Evolutionary conservation across 2,888 invertebrate species (phyloP).

Genomic region (Phania funesta): DNA sequence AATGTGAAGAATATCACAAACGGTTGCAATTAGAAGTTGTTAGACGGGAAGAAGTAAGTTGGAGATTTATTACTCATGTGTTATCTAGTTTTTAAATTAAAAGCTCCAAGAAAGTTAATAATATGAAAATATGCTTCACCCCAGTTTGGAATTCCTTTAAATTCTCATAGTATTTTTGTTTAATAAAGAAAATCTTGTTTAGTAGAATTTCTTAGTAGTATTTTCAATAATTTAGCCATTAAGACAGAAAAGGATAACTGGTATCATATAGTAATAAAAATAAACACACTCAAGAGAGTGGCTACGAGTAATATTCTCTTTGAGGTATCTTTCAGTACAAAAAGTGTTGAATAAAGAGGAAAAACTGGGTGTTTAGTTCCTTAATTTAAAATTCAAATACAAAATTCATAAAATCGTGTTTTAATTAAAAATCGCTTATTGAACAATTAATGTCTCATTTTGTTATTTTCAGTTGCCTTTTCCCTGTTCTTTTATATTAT

Average conservation of each 20-base stretch:
- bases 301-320: neutral
- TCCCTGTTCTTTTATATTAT: neutral
- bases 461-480: neutral
- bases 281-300: constrained; percentile 20
- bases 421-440: neutral
- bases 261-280: neutral
- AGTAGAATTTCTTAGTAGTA: neutral
- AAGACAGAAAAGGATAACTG: constrained; percentile 53
- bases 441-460: neutral
- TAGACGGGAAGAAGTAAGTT: constrained; percentile 98
- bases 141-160: too few species aligned
- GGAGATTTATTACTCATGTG: neutral
- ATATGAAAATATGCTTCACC: constrained; percentile 34
- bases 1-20: constrained; percentile 97
- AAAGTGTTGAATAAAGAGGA: neutral
- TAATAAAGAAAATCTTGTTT: neutral
- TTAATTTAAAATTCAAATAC: too few species aligned
- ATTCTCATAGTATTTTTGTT: too few species aligned
- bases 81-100: neutral
- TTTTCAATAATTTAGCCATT: neutral
- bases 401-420: too few species aligned
- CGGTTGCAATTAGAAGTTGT: constrained; percentile 96
- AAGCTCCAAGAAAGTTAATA: constrained; percentile 52
- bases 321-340: neutral
- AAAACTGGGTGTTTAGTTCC: constrained; percentile 29